Conservation (phyloP, 1,140 invertebrate genomes). For the Trichomalopsis sarcophagae region DNA sequence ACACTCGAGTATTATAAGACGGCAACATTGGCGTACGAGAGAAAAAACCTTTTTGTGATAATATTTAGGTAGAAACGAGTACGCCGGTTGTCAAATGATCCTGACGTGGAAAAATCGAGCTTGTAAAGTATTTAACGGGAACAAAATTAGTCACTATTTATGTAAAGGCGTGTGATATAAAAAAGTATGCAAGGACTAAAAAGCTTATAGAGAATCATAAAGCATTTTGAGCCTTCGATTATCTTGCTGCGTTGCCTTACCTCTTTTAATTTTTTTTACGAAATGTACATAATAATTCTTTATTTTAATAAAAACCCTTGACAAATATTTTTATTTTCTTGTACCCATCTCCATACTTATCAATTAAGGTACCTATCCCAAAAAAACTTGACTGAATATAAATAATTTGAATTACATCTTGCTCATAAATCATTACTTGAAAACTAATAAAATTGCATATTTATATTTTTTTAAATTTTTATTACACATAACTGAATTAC, state of each 20-base stretch:
- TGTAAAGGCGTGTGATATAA: constrained; percentile 54
- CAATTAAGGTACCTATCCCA: constrained; percentile 11
- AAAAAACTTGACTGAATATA: not conserved
- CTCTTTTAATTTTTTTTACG: constrained; percentile 52
- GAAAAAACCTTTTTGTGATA: constrained; percentile 50
- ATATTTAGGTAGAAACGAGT: constrained; percentile 49
- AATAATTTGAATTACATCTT: not conserved
- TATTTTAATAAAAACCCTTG: constrained; percentile 53
- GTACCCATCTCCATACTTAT: constrained; percentile 5
- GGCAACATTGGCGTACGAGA: constrained; percentile 33
- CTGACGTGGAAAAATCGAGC: constrained; percentile 54
- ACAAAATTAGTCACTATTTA: constrained; percentile 62
- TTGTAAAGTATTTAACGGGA: constrained; percentile 64
- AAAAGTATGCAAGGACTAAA: constrained; percentile 47
- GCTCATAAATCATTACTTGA: not conserved
- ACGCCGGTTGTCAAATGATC: constrained; percentile 48
- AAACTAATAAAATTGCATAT: not conserved
- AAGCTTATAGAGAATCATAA: constrained; percentile 45
- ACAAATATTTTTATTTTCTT: constrained; percentile 30
- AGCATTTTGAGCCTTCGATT: constrained; percentile 40
- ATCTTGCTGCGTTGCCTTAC: constrained; percentile 52
- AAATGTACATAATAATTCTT: constrained; percentile 52
- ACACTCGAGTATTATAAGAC: constrained; percentile 40
- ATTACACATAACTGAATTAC: constrained; percentile 45
- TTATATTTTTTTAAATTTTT: constrained; percentile 36